Evolutionary conservation across 2,888 invertebrate genomes (phyloP), one percentile per base, ranked within the genome.

Genomic region (Mechanitis messenoides): DNA sequence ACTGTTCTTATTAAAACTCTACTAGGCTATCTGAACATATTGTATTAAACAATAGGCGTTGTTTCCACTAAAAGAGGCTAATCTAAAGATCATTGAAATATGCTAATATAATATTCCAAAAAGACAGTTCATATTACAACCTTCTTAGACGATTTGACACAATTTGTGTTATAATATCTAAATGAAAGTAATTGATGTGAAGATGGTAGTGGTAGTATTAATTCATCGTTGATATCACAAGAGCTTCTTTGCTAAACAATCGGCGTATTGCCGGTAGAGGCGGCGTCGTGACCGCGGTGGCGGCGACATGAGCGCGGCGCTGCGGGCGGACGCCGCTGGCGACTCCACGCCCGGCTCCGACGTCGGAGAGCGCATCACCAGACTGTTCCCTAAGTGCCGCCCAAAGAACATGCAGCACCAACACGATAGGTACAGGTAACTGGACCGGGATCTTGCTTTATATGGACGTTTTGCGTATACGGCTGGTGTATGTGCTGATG

Each of bases 381-480:
- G 94, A 83, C 92, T 96, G 78, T 96, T 96, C 90, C 95, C 95
- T 77, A 96, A 96, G 94, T 96, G 96, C 91, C 93, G 95, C 76
- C 95, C 95, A 76, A 90, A 88, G 80, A 92, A 91, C 83, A 86
- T 86, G 84, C 87, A 87, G 83, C 88, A 87, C 74, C 85, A 87
- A 67, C 85, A 86, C 84, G 87, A 87, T 72, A 87, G 86, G 87
- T 86, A 59, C 47, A 50, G 38, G 53, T 42, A 28, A 46, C 50
- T 45, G 42, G 12, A 42, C 50, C n/a, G 11, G 33, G 45, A 45
- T 33, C 46, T 45, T 31, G 28, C 54, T 35, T 35, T 35, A 31
- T 42, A 5, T 7, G 7, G 33, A 33, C 45, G n/a, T 42, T 28
- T 9, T 55, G 54, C 31, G 38, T 35, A 54, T n/a, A 6, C n/a